Conservation (phyloP, 92 coral and sea anemone genomes). For the Phenganax stokvisi region DNA sequence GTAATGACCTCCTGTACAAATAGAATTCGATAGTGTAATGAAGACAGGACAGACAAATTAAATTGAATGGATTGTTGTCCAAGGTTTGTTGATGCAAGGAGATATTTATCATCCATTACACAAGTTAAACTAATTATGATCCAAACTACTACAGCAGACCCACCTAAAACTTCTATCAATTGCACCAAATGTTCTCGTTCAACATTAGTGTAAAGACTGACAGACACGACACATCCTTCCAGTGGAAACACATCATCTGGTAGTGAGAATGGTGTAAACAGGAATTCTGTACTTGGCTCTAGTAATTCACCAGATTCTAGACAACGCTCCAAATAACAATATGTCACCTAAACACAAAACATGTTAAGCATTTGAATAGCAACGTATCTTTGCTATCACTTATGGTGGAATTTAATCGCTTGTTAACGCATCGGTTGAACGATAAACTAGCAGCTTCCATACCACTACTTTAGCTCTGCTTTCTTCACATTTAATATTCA, state of each 20-base stretch:
- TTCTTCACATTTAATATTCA: conserved; percentile 53
- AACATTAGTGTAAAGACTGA: conserved; percentile 80
- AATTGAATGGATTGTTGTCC: not conserved
- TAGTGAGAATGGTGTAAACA: conserved; percentile 68
- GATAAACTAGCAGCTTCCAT: not conserved
- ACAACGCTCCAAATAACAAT: conserved; percentile 92
- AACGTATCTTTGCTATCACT: not conserved
- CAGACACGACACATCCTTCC: conserved; percentile 67
- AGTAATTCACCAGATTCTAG: conserved; percentile 59
- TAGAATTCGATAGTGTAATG: not conserved
- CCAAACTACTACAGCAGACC: not conserved
- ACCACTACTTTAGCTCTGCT: conserved; percentile 52
- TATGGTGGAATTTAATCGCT: not conserved
- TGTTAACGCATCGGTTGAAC: not conserved
- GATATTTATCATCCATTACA: not conserved
- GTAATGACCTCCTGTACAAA: not conserved
- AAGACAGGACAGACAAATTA: not conserved
- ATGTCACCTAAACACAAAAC: conserved; percentile 60
- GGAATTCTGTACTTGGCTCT: conserved; percentile 57
- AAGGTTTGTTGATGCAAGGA: not conserved
- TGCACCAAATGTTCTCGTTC: conserved; percentile 89
- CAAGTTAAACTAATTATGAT: not conserved
- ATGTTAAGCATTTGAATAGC: too few relatives aligned
- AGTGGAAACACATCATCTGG: conserved; percentile 57
- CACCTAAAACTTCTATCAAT: conserved; percentile 90